Base-by-base conservation (phyloP, 1,140 invertebrate genomes). In the Drosophila albomicans region DNA sequence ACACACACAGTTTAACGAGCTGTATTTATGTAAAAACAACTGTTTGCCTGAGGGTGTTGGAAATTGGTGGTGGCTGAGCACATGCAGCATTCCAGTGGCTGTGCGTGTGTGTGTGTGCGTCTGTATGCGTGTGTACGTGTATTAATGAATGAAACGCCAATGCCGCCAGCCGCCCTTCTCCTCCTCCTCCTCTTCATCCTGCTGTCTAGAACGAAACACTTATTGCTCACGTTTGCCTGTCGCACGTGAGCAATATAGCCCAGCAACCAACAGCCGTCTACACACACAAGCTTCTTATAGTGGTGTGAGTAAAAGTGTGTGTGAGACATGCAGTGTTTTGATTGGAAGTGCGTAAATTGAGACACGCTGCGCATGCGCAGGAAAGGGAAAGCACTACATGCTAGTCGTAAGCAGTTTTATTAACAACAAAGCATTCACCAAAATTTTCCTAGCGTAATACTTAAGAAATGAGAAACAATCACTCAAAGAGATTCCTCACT, bases 71-170 rank as follows among this genome's bases (percentile, higher is more conserved):
- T 87, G 84, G 84, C 56, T 79, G 43, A 85, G 20, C 57, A 75
- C 66, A 74, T 82, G 69, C 85, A 80, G 73, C 84, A 75, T 88
- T 88, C 84, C 84, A 88, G 84, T 54, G 69, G 69, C 81, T 63
- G 56, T 45, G 51, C 56, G 51, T 46, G 38, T 45, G 25, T 59
- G 10, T 13, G 20, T 30, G 45, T 13, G n/a, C 32, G 30, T 59
- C 46, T 49, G 48, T 49, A 16, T 54, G 67, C 35, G 13, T 48
- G 66, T 81, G 82, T 79, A 64, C 82, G 82, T 87, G 85, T 88
- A 84, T 88, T 87, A 87, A 86, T 87, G 84, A 87, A 87, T 87
- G 84, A 87, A 87, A 78, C 78, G 80, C 84, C 84, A 89, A 88
- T 79, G 77, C 82, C 74, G 66, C 76, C 69, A 59, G 45, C 63